Percentiles rank a stretch among this genome's conserved stretches.
Evolutionary conservation across 2,797 vertebrate genomes (phyloP).

Genomic region (Anguilla obscura): DNA sequence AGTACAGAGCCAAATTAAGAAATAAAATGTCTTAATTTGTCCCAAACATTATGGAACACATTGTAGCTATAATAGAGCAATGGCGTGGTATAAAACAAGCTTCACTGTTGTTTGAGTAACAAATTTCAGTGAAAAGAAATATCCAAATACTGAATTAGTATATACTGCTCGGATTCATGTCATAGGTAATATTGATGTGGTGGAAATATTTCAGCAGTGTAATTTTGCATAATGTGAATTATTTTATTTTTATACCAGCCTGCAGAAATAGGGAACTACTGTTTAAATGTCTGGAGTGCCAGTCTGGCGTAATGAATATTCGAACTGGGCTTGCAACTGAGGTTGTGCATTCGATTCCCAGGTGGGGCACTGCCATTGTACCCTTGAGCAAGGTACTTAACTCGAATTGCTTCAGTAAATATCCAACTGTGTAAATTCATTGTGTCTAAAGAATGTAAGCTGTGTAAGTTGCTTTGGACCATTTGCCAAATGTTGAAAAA

Average conservation of each 20-base stretch:
- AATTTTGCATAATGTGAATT: not conserved
- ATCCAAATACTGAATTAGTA: not conserved
- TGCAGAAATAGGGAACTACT: not conserved
- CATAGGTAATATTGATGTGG: not conserved
- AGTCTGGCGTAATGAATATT: not conserved
- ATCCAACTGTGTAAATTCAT: not conserved
- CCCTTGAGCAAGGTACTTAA: not conserved
- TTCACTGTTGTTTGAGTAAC: not conserved
- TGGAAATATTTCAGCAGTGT: not conserved
- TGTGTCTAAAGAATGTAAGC: slow-evolving; percentile 9
- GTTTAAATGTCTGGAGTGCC: not conserved
- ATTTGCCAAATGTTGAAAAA: not conserved
- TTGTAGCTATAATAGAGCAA: not conserved
- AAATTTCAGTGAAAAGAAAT: not conserved
- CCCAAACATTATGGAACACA: no score
- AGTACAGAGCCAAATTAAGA: no score
- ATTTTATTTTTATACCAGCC: not conserved
- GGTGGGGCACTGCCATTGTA: not conserved
- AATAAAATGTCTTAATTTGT: no score
- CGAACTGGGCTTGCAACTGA: not conserved
- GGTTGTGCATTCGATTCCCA: slow-evolving; percentile 4
- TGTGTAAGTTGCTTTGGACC: not conserved
- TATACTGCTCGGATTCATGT: not conserved
- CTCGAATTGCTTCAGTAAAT: not conserved
- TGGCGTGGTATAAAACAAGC: not conserved